phyloP scores from a whole-genome alignment of 1,140 invertebrate species.

The Aporrectodea caliginosa region DNA sequence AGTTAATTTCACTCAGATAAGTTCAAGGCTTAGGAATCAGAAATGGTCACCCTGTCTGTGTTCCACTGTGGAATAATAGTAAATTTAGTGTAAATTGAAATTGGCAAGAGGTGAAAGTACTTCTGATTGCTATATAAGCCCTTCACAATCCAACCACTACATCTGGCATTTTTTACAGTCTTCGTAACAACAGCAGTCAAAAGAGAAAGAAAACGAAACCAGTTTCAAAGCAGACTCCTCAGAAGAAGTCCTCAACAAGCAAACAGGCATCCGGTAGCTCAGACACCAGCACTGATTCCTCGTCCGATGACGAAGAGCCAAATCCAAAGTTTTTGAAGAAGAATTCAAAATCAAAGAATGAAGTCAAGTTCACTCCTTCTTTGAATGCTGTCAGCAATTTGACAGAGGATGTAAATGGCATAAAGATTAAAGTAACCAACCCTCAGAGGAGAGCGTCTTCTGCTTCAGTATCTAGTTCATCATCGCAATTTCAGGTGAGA shows the following conservation, averaged over 20 bases:
- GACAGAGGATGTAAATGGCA: no score
- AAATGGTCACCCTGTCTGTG: no score
- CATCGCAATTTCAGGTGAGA: background rate
- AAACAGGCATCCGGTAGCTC: background rate
- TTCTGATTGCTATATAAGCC: no score
- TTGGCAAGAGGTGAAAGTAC: no score
- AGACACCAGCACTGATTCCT: background rate
- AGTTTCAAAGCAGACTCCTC: background rate
- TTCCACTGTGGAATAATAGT: no score
- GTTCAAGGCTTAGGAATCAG: no score
- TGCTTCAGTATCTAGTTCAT: background rate
- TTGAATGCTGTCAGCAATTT: background rate
- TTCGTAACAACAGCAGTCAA: background rate
- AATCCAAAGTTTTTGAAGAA: background rate
- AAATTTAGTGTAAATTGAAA: no score
- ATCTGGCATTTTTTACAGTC: background rate
- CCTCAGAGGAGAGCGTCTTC: background rate
- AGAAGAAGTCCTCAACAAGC: background rate
- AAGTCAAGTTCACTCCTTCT: background rate
- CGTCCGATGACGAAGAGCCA: background rate
- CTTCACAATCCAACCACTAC: no score
- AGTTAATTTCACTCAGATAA: no score
- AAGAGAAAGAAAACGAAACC: background rate
- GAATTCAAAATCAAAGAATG: background rate
- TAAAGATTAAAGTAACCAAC: background rate